Base-by-base conservation (phyloP, 2,113 vertebrate genomes). In the Erythrocercus mccallii region DNA sequence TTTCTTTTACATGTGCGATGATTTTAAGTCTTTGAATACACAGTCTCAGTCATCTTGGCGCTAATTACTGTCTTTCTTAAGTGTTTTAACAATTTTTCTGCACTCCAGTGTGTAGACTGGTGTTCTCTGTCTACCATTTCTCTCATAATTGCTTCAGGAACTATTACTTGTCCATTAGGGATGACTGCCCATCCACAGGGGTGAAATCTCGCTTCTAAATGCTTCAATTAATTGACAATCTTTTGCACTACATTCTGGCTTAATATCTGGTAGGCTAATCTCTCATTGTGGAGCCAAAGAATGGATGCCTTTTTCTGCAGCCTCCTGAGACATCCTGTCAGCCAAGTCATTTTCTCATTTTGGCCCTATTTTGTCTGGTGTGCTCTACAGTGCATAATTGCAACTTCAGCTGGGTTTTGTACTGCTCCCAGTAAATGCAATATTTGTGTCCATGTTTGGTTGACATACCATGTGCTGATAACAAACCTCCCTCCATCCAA, bases 391-490 rank as follows among this genome's bases (percentile, higher is more conserved):
- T 22, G 35, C 62, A 38, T 8, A 22, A 27, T 1, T 68, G 51
- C 35, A 70, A 11, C 24, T 28, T n/a, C 54, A 70, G 30, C 35
- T 35, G 79, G 4, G 7, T 58, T 50, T 12, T 50, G 24, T 24
- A 19, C 31, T 24, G 12, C 24, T 28, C 12, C n/a, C 28, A n/a
- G 25, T 15, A 24, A 42, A 30, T n/a, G 19, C 15, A 6, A 10
- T n/a, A 28, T 58, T 58, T 28, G 24, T 70, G 31, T 50, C 44
- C 30, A 4, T 14, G 53, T 40, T 48, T 58, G 23, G 14, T 16
- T 0, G 0, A 18, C 7, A 4, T 7, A 7, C 25, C 38, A 14
- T 3, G 21, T 48, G 45, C 45, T 50, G 44, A 11, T 23, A 5
- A 19, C 19, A 48, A 70, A 35, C 54, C 15, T 42, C 19, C 12